phyloP scores from a whole-genome alignment of 2,888 invertebrate genomes.

The Apoda limacodes region DNA sequence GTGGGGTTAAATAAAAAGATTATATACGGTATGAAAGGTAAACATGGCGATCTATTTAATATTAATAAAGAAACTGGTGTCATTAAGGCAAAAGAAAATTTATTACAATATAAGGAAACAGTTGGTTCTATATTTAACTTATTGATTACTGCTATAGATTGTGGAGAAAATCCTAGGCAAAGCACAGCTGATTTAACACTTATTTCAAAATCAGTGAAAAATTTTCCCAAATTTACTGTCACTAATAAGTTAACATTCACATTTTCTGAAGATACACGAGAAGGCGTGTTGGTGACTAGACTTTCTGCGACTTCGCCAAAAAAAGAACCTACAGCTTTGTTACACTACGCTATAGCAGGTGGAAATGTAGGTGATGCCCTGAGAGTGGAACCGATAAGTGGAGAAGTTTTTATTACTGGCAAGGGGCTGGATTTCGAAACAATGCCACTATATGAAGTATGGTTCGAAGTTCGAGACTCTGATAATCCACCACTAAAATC shows the following conservation, averaged over 20 bases:
- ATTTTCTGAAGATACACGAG: constrained; percentile 82
- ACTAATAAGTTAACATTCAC: constrained; percentile 79
- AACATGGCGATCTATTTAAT: constrained; percentile 80
- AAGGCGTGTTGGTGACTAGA: constrained; percentile 81
- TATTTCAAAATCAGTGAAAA: constrained; percentile 78
- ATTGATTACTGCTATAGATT: constrained; percentile 84
- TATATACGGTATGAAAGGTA: constrained; percentile 80
- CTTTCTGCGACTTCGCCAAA: constrained; percentile 85
- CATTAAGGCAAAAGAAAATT: constrained; percentile 80
- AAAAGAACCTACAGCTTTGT: constrained; percentile 74
- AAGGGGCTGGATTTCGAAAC: constrained; percentile 89
- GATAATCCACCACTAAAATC: constrained; percentile 84
- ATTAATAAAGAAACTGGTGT: constrained; percentile 88
- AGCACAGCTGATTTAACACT: constrained; percentile 83
- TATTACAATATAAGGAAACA: constrained; percentile 66
- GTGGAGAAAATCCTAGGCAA: constrained; percentile 75
- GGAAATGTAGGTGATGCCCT: constrained; percentile 93
- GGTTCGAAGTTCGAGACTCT: constrained; percentile 91
- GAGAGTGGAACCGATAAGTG: constrained; percentile 80
- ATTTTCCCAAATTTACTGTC: constrained; percentile 84
- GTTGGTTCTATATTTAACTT: constrained; percentile 75
- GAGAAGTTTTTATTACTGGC: constrained; percentile 83
- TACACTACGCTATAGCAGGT: constrained; percentile 90
- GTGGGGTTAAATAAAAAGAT: constrained; percentile 85
- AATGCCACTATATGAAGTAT: constrained; percentile 86